Evolutionary conservation across 1,140 invertebrate genomes (phyloP), one percentile per base, ranked within the genome.

Genomic region (Drosophila pruinosa): DNA sequence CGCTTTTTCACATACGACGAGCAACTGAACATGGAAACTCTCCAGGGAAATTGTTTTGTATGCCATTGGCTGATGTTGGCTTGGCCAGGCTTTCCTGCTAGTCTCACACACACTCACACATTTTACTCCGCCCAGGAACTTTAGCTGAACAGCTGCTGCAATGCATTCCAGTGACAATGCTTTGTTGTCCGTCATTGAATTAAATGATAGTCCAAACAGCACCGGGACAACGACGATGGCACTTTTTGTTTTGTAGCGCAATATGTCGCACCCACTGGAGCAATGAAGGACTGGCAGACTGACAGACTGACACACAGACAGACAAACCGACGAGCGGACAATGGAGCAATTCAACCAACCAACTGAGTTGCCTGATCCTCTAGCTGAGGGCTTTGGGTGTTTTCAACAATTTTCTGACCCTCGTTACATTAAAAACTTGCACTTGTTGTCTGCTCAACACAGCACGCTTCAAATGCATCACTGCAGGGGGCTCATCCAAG

Each of bases 1-100:
- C 81, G 81, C 81, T 85, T 85, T 85, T 85, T 85, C 81, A 86
- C 81, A 85, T 86, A 80, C 81, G 81, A 86, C 81, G 81, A 86
- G 80, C 80, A 85, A 86, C 81, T 88, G 81, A 85, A 85, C 82
- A 81, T 77, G 82, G 64, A 83, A 83, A 76, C 80, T 81, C 81
- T 86, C 73, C 81, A 88, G 81, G 81, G 82, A 86, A 85, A 85
- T 86, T 81, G 81, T 86, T 86, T 86, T 85, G 81, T 86, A 68
- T 77, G 77, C 59, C 62, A 22, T 22, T 50, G 31, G n/a, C 52
- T 69, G 69, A 28, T 5, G 53, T 26, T 59, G 43, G 43, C 41
- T 64, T n/a, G 62, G 38, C 43, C 12, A 69, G 56, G 36, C 65
- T 61, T 45, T 52, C 10, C 31, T 38, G 43, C 43, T 34, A 48